A percentile compares a stretch with the other conserved stretches of the same genome.
Evolutionary conservation across 2,888 invertebrate species (phyloP).

Genomic region (Callosobruchus maculatus): DNA sequence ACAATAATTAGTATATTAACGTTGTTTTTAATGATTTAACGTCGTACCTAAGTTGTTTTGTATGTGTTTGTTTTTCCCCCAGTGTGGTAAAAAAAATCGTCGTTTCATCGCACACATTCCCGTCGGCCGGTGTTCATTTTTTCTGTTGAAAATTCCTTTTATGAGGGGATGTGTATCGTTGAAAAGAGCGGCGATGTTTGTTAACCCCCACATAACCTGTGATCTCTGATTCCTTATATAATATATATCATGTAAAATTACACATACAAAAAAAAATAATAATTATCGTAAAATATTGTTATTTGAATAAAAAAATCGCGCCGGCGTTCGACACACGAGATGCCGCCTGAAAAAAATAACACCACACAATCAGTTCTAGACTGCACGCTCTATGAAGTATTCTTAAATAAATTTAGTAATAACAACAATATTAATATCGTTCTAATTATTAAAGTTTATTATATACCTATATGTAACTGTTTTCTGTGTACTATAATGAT

Average conservation of each 20-base stretch:
- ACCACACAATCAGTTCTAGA: conserved; percentile 53
- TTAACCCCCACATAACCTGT: conserved; percentile 46
- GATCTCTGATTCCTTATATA: conserved; percentile 49
- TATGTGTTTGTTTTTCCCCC: conserved; percentile 41
- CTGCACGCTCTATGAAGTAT: conserved; percentile 50
- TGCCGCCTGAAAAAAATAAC: conserved; percentile 30
- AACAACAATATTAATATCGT: conserved; percentile 46
- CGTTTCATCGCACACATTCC: conserved; percentile 17
- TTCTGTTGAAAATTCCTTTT: not conserved
- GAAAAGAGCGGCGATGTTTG: conserved; percentile 18
- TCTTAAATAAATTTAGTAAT: conserved; percentile 50
- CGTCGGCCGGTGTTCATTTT: conserved; percentile 14
- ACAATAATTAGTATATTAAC: conserved; percentile 32
- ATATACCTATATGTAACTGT: conserved; percentile 39
- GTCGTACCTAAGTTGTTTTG: conserved; percentile 39
- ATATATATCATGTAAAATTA: conserved; percentile 42
- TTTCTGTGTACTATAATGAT: conserved; percentile 43
- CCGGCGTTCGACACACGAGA: conserved; percentile 8
- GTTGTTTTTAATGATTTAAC: conserved; percentile 37
- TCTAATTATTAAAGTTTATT: conserved; percentile 46
- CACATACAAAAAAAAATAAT: conserved; percentile 46
- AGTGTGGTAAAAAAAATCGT: conserved; percentile 30
- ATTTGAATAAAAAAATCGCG: conserved; percentile 34
- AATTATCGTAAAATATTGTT: conserved; percentile 43
- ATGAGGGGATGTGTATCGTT: conserved; percentile 23